Conservation (phyloP, 2,797 vertebrate species). For the Rhinella marina region DNA sequence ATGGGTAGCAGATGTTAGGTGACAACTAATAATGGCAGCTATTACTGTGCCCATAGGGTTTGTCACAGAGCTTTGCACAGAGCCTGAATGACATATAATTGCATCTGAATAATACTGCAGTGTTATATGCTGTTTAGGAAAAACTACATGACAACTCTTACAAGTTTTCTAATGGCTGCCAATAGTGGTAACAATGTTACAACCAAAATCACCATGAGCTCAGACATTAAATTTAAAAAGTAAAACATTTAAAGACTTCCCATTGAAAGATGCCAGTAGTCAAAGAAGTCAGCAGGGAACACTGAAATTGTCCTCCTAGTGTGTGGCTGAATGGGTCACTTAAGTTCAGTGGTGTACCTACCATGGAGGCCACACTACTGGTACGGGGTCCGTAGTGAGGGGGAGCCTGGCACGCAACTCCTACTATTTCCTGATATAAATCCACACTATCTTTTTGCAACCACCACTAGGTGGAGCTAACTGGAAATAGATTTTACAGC, state of each 20-base stretch:
- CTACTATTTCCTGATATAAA: no score
- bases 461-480: no score
- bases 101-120: not conserved
- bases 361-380: no score
- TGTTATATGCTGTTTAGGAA: not conserved
- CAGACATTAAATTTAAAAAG: not conserved
- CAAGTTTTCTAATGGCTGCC: not conserved
- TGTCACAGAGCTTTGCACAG: not conserved
- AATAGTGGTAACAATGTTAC: not conserved
- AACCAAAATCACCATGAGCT: not conserved
- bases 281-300: no score
- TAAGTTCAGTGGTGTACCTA: no score
- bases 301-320: no score
- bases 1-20: not conserved
- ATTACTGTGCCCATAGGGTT: slow-evolving; percentile 4
- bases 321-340: no score
- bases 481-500: no score
- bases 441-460: no score
- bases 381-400: no score
- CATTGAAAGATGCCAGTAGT: no score
- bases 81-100: not conserved
- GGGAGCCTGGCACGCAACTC: no score
- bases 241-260: not conserved
- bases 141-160: not conserved
- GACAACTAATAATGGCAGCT: not conserved